Evolutionary conservation across 2,797 vertebrate species (phyloP).

Genomic region (Chelmon rostratus): DNA sequence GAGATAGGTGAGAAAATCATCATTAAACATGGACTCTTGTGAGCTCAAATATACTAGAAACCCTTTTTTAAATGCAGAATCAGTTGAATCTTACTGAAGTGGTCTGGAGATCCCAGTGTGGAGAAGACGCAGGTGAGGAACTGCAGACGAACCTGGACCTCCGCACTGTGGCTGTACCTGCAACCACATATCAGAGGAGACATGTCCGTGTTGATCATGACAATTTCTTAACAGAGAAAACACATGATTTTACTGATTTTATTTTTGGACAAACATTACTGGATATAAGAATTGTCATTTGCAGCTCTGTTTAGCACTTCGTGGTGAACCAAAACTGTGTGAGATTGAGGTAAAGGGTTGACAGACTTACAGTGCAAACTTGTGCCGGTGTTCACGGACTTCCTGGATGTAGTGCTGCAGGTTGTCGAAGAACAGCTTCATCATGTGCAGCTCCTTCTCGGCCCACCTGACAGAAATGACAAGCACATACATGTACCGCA

Average conservation of each 20-base stretch:
- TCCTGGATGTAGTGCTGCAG: constrained; percentile 98
- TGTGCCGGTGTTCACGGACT: constrained; percentile 93
- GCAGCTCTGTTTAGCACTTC: neutral
- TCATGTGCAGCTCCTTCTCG: constrained; percentile 99
- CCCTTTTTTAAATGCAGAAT: neutral
- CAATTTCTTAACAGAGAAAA: neutral
- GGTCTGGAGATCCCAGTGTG: constrained; percentile 97
- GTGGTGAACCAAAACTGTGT: neutral
- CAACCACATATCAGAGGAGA: constrained; percentile 1
- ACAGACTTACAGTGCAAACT: constrained; percentile 94
- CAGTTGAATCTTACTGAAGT: constrained; percentile 93
- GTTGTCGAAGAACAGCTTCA: constrained; percentile 99
- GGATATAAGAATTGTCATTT: too few species aligned
- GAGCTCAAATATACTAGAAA: neutral
- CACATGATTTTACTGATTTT: neutral
- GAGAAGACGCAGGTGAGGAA: constrained; percentile 99
- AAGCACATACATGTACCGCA: neutral
- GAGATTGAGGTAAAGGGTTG: neutral
- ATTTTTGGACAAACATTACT: too few species aligned
- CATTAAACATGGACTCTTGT: neutral
- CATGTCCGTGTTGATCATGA: neutral
- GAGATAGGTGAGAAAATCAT: neutral
- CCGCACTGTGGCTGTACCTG: constrained; percentile 97
- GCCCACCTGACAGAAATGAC: constrained; percentile 91
- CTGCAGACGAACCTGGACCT: constrained; percentile 98